Evolutionary conservation across 2,113 vertebrate genomes (phyloP).

Genomic region (Equus przewalskii): DNA sequence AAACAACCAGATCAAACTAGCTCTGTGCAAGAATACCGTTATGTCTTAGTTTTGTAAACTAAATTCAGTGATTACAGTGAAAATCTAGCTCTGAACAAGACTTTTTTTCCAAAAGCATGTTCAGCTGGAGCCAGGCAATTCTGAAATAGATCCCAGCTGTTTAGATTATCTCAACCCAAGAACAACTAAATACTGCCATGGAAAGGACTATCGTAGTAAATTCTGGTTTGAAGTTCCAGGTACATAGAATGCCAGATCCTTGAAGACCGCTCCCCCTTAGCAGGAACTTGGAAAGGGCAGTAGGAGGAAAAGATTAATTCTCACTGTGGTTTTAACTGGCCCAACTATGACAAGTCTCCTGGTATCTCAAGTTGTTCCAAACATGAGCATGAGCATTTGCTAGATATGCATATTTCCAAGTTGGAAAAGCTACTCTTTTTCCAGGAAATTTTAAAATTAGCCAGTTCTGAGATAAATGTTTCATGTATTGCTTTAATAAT

Average conservation of each 20-base stretch:
- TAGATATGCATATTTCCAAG: neutral
- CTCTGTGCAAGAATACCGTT: neutral
- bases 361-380: conserved; percentile 59
- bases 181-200: conserved; percentile 83
- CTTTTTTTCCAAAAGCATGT: conserved; percentile 30
- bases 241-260: conserved; percentile 84
- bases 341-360: conserved; percentile 7
- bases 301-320: conserved; percentile 77
- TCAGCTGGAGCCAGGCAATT: conserved; percentile 83
- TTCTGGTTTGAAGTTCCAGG: conserved; percentile 76
- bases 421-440: neutral
- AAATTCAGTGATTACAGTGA: conserved; percentile 58
- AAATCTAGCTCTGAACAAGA: conserved; percentile 50
- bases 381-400: neutral
- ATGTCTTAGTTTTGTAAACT: neutral
- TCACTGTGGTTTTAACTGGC: conserved; percentile 19
- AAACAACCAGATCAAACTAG: neutral
- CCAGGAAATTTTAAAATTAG: conserved; percentile 2
- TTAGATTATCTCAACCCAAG: conserved; percentile 86
- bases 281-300: conserved; percentile 54
- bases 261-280: conserved; percentile 81
- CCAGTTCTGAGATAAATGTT: conserved; percentile 31
- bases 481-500: conserved; percentile 20
- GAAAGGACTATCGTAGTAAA: conserved; percentile 59
- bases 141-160: conserved; percentile 81